phyloP scores from a whole-genome alignment of 2,888 invertebrate genomes.

The Tethea ocularis region DNA sequence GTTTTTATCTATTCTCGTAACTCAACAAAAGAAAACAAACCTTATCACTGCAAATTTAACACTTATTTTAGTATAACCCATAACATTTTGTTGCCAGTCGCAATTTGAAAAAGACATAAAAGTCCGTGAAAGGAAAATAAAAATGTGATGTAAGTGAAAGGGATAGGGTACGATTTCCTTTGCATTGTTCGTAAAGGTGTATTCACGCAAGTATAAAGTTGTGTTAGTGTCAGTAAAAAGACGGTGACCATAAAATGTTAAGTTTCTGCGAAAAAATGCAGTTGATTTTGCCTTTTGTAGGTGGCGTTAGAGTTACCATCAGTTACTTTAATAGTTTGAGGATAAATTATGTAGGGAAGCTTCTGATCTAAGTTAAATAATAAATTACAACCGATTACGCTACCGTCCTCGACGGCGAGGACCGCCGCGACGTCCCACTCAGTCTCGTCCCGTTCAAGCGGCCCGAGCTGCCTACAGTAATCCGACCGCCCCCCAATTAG shows the following conservation, averaged over 20 bases:
- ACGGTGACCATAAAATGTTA: constrained; percentile 41
- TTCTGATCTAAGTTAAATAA: neutral
- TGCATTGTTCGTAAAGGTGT: neutral
- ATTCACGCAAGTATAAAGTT: constrained; percentile 31
- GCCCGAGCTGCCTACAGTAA: no score
- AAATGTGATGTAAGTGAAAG: neutral
- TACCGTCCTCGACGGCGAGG: no score
- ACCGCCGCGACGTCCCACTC: no score
- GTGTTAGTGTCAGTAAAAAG: constrained; percentile 44
- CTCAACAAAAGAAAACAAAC: neutral
- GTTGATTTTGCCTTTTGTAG: constrained; percentile 28
- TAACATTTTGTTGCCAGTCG: neutral
- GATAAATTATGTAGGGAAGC: neutral
- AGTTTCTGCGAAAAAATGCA: constrained; percentile 39
- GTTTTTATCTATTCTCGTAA: neutral
- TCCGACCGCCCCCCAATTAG: no score
- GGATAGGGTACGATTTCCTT: neutral
- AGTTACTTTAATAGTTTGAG: constrained; percentile 13
- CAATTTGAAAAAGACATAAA: neutral
- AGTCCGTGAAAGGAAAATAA: neutral
- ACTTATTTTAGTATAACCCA: neutral
- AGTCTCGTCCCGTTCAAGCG: no score
- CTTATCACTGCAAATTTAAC: neutral
- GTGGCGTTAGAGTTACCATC: constrained; percentile 25
- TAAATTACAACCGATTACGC: neutral